Percentiles rank a stretch among this genome's conserved stretches.
phyloP scores from a whole-genome alignment of 2,113 vertebrate species.

The Sarotherodon lohbergeri region DNA sequence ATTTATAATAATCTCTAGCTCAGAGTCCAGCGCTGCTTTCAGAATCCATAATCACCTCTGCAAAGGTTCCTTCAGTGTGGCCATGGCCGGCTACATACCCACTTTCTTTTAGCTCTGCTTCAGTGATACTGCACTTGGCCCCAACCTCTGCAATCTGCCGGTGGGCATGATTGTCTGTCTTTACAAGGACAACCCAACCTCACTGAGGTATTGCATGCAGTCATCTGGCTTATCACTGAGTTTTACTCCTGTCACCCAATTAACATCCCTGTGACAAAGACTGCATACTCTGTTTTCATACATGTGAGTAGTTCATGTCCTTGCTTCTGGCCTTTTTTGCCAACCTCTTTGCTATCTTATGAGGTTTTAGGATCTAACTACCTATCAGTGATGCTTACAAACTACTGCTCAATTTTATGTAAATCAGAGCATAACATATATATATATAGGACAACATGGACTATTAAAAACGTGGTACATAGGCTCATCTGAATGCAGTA shows the following conservation, averaged over 20 bases:
- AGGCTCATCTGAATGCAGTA: background rate
- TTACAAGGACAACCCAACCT: slow-evolving; percentile 16
- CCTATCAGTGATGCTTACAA: background rate
- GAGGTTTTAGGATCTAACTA: background rate
- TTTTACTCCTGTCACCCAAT: background rate
- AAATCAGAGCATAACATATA: background rate
- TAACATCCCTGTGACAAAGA: background rate
- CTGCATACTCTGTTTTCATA: background rate
- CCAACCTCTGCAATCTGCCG: slow-evolving; percentile 1
- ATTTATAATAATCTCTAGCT: slow-evolving; percentile 77
- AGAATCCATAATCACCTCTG: slow-evolving; percentile 70
- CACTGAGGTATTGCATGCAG: background rate
- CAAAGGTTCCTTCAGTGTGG: slow-evolving; percentile 35
- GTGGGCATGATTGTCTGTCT: slow-evolving; percentile 12
- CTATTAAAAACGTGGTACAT: background rate
- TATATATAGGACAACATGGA: background rate
- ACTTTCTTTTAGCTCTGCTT: slow-evolving; percentile 17
- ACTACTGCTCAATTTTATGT: background rate
- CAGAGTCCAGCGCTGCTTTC: slow-evolving; percentile 61
- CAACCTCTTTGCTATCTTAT: background rate
- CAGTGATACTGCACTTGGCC: background rate
- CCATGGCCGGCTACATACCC: background rate
- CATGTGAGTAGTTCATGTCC: background rate
- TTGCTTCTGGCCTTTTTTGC: background rate
- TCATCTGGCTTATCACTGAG: background rate